Base-by-base conservation (phyloP, 2,888 invertebrate genomes). In the Acanthosepion pharaonis region DNA sequence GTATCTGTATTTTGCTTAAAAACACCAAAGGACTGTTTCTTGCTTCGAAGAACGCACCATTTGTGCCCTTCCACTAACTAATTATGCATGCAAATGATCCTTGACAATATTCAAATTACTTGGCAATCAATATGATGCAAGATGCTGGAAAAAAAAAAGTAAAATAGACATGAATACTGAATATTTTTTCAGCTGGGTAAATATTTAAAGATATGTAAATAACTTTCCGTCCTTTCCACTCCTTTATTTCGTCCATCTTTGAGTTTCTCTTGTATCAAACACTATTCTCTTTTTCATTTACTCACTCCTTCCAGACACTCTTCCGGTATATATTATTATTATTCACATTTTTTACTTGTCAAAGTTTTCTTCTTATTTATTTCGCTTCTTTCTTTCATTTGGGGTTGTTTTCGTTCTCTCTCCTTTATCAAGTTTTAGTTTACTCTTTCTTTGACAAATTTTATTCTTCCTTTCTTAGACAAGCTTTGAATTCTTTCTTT, bases 61-160 rank as follows among this genome's bases (percentile, higher is more conserved):
- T n/a, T 78, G n/a, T 78, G 15, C n/a, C 2, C n/a, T 78, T 78
- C n/a, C n/a, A 33, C 9, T 11, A 33, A n/a, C 78, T 78, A 78
- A 33, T 78, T 78, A 78, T 33, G 78, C 18, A 33, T 78, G n/a
- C 78, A 33, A 78, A 78, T n/a, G n/a, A 33, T 78, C 78, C 78
- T 78, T n/a, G n/a, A 78, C 78, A n/a, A 78, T 78, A 78, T 78
- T 78, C n/a, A 33, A n/a, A 78, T 78, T 78, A 78, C 78, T 78
- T n/a, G 78, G 11, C 78, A 78, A 78, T 78, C 78, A 33, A 78
- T 78, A 33, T 11, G n/a, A 78, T 33, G 9, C 78, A 78, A 78
- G n/a, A 33, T 33, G 78, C n/a, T n/a, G 11, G 33, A 5, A 11
- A 78, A 78, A 28, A 78, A 78, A 78, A n/a, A 78, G 11, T 15